These are phyloP conservation scores for Syrrhaptes paradoxus DNA, from an alignment of 2,113 vertebrate species.

Conservation along the genomic window DNA sequence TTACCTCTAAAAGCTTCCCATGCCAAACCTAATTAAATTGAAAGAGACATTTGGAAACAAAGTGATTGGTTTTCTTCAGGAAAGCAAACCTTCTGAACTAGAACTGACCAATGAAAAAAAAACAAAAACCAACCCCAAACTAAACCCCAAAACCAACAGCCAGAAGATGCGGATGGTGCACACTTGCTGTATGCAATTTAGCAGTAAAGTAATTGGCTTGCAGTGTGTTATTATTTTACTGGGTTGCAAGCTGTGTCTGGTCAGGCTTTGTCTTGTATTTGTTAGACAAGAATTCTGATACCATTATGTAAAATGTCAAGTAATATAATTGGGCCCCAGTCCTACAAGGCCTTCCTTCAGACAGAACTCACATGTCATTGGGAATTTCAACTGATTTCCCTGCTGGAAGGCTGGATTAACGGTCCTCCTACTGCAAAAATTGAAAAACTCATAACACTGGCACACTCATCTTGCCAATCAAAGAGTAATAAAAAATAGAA, in stretches of 20 bases:
- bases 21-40: constrained; percentile 46
- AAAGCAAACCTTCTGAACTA: background rate
- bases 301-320: constrained; percentile 60
- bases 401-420: constrained; percentile 54
- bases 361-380: constrained; percentile 28
- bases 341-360: constrained; percentile 39
- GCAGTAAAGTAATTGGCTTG: constrained; percentile 1
- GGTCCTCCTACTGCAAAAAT: constrained; percentile 46
- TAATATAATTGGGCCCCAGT: constrained; percentile 50
- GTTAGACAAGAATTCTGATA: constrained; percentile 56
- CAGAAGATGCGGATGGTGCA: background rate
- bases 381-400: constrained; percentile 59
- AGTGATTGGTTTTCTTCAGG: background rate
- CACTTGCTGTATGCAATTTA: background rate
- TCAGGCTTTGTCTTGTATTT: constrained; percentile 47
- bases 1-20: constrained; percentile 48
- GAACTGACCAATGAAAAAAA: background rate
- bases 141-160: background rate
- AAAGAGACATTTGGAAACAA: constrained; percentile 2
- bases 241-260: constrained; percentile 25
- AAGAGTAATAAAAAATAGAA: constrained; percentile 26
- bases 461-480: constrained; percentile 39
- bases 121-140: too few relatives aligned
- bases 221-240: constrained; percentile 17
- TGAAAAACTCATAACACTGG: constrained; percentile 57